phyloP scores from a whole-genome alignment of 2,888 invertebrate genomes.

The Rhyacophila evoluta region DNA sequence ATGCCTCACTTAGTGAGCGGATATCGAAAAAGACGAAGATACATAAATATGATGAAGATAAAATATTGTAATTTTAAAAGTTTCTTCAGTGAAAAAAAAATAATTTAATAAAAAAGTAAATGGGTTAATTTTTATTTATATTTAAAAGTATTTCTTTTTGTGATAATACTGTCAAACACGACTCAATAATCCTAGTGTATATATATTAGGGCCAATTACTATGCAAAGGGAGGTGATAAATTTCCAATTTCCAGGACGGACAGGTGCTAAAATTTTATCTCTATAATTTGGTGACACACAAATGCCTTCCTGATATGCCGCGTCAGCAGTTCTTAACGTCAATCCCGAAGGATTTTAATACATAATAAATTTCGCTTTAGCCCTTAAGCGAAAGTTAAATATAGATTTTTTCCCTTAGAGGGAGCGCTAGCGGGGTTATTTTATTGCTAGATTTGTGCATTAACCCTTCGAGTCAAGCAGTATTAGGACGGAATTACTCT shows the following conservation, averaged over 20 bases:
- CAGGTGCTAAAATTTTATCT: neutral
- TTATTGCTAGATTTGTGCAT: conserved; percentile 14
- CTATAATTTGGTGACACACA: conserved; percentile 2
- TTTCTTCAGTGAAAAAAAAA: no score
- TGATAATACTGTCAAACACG: no score
- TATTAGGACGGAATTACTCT: neutral
- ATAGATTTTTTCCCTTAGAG: conserved; percentile 1
- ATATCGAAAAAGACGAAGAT: no score
- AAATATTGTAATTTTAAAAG: no score
- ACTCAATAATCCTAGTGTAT: no score
- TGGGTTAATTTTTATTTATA: no score
- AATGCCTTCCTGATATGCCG: neutral
- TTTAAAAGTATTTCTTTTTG: no score
- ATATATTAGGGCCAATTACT: no score
- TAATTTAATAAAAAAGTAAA: no score
- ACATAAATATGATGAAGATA: no score
- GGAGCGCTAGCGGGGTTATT: neutral
- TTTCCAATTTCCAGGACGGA: neutral
- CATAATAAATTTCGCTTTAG: neutral
- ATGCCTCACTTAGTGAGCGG: no score
- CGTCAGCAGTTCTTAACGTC: neutral
- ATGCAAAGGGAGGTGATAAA: no score
- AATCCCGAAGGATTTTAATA: conserved; percentile 6
- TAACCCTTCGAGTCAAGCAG: neutral
- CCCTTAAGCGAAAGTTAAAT: neutral